Percentiles rank a stretch among this genome's conserved stretches.
Conservation (phyloP, 2,797 vertebrate genomes). For the Anas georgica region DNA sequence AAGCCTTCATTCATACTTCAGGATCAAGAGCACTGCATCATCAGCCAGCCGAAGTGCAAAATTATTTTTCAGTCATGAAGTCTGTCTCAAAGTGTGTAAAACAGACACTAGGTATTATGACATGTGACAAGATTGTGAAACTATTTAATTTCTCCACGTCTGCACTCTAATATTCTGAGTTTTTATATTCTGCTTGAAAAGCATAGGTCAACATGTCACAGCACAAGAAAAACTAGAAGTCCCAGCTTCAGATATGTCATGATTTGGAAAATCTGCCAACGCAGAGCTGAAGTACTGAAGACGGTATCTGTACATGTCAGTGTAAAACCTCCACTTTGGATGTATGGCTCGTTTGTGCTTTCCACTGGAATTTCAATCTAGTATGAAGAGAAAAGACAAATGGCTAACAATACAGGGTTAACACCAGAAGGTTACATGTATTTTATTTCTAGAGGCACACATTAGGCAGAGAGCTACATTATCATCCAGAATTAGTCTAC, state of each 20-base stretch:
- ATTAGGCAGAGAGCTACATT: background rate
- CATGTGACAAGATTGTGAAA: background rate
- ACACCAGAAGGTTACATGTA: no score
- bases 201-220: background rate
- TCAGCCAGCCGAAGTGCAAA: background rate
- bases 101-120: background rate
- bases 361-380: background rate
- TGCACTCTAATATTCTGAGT: background rate
- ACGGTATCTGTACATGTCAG: fast-evolving
- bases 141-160: background rate
- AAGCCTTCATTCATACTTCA: background rate
- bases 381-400: background rate
- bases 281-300: background rate
- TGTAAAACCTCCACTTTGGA: background rate
- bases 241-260: background rate
- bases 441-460: background rate
- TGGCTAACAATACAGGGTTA: background rate
- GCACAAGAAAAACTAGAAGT: background rate
- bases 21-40: background rate
- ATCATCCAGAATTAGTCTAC: background rate
- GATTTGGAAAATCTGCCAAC: background rate
- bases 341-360: fast-evolving
- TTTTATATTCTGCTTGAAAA: slow-evolving; percentile 22
- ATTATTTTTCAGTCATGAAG: background rate
- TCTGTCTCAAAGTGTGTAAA: background rate